phyloP scores from a whole-genome alignment of 2,113 vertebrate genomes.

The Carassius carassius region DNA sequence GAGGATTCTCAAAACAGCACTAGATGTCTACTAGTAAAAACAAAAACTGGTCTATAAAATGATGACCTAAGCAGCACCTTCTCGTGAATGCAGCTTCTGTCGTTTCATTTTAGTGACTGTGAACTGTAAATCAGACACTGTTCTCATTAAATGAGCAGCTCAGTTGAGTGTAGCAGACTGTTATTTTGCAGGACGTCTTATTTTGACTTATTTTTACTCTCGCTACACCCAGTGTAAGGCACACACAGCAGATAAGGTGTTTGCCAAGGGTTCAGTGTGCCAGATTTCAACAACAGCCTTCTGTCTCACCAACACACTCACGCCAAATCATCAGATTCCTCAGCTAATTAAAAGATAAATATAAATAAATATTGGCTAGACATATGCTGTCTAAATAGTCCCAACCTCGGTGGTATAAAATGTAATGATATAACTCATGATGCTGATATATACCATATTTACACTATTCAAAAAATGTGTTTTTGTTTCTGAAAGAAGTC shows the following conservation, averaged over 20 bases:
- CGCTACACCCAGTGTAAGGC: conserved; percentile 22
- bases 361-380: too few species aligned
- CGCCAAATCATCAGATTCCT: conserved; percentile 1
- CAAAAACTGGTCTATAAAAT: neutral
- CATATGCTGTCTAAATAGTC: neutral
- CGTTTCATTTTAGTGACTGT: neutral
- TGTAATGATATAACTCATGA: too few species aligned
- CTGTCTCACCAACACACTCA: neutral
- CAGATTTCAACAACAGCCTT: conserved; percentile 25
- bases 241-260: conserved; percentile 16
- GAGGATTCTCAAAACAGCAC: too few species aligned
- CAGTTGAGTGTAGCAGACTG: neutral
- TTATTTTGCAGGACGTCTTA: neutral
- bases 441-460: too few species aligned
- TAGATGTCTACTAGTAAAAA: neutral
- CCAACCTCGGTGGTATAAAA: neutral
- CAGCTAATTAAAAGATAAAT: neutral
- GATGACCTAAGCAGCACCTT: neutral
- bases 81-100: neutral
- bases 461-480: too few species aligned
- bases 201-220: conserved; percentile 27
- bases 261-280: conserved; percentile 25
- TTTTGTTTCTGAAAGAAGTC: too few species aligned
- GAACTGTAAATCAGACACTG: neutral
- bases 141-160: neutral